These are phyloP conservation scores for Phrynocephalus vlangalii DNA, from an alignment of 2,797 vertebrate genomes.

Conservation along the genomic window DNA sequence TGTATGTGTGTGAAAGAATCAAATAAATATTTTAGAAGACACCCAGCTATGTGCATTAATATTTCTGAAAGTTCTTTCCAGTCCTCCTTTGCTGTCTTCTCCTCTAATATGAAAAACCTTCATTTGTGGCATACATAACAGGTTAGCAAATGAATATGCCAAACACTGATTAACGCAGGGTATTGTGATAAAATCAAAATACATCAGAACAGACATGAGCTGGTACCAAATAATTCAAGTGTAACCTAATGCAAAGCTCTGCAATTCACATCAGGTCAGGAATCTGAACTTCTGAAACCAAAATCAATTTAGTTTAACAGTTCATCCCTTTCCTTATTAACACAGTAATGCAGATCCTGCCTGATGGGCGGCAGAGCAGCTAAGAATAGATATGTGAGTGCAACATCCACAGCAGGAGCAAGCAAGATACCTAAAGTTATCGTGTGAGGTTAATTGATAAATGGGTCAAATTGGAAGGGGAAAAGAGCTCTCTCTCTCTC, in stretches of 20 bases:
- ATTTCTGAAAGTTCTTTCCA: conserved; percentile 15
- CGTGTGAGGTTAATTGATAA: conserved; percentile 30
- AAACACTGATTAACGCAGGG: conserved; percentile 41
- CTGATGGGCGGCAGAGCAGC: neutral
- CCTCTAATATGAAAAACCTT: conserved; percentile 4
- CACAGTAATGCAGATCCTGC: neutral
- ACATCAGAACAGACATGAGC: conserved; percentile 25
- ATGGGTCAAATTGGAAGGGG: neutral
- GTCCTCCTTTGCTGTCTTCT: neutral
- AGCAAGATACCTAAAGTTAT: neutral
- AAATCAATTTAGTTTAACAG: conserved; percentile 24
- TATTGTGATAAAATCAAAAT: conserved; percentile 47
- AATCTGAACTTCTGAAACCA: conserved; percentile 35
- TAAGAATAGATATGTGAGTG: conserved; percentile 4
- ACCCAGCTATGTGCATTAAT: neutral
- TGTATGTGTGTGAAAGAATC: neutral
- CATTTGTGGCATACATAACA: conserved; percentile 31
- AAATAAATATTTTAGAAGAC: conserved; percentile 39
- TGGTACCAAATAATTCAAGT: conserved; percentile 28
- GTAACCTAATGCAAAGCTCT: conserved; percentile 2
- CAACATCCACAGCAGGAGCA: conserved; percentile 13
- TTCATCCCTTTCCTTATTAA: conserved; percentile 1
- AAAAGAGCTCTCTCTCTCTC: neutral
- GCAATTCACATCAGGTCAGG: neutral
- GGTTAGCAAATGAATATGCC: conserved; percentile 37